Base-by-base conservation (phyloP, 92 coral and sea anemone species). In the Diadumene lineata region DNA sequence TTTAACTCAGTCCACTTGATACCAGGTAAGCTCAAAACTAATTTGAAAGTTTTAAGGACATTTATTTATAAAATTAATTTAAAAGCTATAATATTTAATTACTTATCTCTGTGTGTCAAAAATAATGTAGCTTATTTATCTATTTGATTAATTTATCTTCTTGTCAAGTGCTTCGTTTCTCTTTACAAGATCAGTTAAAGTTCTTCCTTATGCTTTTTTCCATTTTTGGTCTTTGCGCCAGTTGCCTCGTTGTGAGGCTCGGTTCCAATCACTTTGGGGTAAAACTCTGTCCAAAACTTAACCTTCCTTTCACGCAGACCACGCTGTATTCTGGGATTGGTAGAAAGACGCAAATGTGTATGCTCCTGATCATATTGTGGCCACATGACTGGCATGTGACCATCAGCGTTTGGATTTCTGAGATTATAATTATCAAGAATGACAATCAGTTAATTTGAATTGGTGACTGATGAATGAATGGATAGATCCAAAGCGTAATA, bases 381-480 rank as follows among this genome's bases (percentile, higher is more conserved):
- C 79, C 79, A 74, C 58, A 58, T 60, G 61, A 74, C 79, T 10
- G 79, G 79, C 8, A 44, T 43, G 22, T 33, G 22, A 33, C 31
- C 79, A 43, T 26, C 79, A 61, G 1, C 43, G 56, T 74, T 74
- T 18, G 79, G 79, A 32, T 74, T 70, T 29, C 79, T 74, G 70
- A 23, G 10, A 72, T 1, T 30, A 16, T 29, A 71, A 19, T 24
- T 4, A 11, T 4, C 24, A n/a, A n/a, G n/a, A n/a, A n/a, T n/a
- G 6, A 56, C 4, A 4, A 56, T 56, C 6, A 56, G 22, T 10
- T 9, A 56, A 56, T 10, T 10, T 56, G 62, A 6, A 56, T 10
- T 21, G 17, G 7, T n/a, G 11, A n/a, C 21, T 21, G 21, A 56
- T 56, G 10, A 44, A 17, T 44, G 51, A 17, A 17, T 44, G 51